phyloP scores from a whole-genome alignment of 2,888 invertebrate species.

The Drosophila melanosoma region DNA sequence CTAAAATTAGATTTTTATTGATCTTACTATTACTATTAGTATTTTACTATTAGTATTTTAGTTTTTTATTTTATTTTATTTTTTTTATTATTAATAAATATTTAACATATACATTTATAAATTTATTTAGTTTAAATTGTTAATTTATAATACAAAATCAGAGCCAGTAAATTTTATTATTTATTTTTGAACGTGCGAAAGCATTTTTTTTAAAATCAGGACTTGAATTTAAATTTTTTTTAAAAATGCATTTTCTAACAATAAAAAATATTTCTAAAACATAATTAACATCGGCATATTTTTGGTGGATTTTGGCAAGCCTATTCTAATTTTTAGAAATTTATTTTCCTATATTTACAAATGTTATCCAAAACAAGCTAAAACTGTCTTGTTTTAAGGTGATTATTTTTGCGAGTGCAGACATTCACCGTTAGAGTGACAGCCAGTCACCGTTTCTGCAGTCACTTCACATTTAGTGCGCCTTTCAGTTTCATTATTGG shows the following conservation, averaged over 20 bases:
- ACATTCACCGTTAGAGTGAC: conserved; percentile 35
- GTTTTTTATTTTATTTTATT: no score
- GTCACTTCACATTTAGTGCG: conserved; percentile 52
- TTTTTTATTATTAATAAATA: background rate
- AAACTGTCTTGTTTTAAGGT: background rate
- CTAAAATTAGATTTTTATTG: background rate
- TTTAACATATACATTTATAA: background rate
- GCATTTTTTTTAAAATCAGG: background rate
- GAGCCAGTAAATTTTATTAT: background rate
- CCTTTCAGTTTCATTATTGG: conserved; percentile 50
- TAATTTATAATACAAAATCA: no score
- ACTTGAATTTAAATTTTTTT: background rate
- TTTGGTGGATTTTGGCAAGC: background rate
- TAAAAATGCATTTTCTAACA: background rate
- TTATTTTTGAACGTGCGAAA: no score
- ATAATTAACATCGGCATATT: fast-evolving
- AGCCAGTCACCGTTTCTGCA: conserved; percentile 44
- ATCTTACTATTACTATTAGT: background rate
- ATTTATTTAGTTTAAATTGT: fast-evolving
- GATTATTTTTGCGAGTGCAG: background rate
- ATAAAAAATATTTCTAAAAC: no score
- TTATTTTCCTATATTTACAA: background rate
- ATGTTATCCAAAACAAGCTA: fast-evolving
- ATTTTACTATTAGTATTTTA: background rate
- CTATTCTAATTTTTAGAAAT: background rate